These are phyloP conservation scores for Eupleurogrammus muticus DNA, from an alignment of 2,797 vertebrate genomes.

Conservation along the genomic window DNA sequence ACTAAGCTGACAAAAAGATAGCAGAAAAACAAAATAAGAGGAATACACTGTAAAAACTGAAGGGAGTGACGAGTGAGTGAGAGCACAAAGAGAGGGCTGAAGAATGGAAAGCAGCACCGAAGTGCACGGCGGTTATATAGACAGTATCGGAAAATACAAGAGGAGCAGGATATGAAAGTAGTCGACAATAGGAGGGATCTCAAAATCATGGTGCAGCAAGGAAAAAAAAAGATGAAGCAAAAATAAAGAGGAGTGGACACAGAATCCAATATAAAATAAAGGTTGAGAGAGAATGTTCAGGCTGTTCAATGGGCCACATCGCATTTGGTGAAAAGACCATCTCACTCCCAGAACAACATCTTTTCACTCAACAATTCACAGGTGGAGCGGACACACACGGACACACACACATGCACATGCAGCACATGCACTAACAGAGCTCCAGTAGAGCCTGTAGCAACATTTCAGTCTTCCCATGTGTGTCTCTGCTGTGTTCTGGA, in stretches of 20 bases:
- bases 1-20: slow-evolving; percentile 11
- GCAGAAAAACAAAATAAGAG: not conserved
- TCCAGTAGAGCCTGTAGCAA: slow-evolving; percentile 12
- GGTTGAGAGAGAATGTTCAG: not conserved
- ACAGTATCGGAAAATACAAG: not conserved
- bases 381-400: slow-evolving; percentile 42
- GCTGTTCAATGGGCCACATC: slow-evolving; percentile 66
- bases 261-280: slow-evolving; percentile 9
- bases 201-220: not conserved
- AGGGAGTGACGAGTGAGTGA: not conserved
- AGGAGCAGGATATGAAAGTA: not conserved
- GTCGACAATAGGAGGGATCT: slow-evolving; percentile 1
- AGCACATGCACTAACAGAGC: slow-evolving; percentile 23
- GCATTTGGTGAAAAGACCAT: slow-evolving; percentile 61
- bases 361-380: slow-evolving; percentile 62
- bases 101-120: slow-evolving; percentile 16
- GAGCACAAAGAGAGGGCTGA: slow-evolving; percentile 14
- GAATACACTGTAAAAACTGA: not conserved
- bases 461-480: slow-evolving; percentile 16
- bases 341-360: slow-evolving; percentile 63
- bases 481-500: slow-evolving; percentile 21
- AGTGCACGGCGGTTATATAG: not conserved
- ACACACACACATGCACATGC: slow-evolving; percentile 22
- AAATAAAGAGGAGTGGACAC: slow-evolving; percentile 9
- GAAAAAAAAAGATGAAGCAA: slow-evolving; percentile 9